Evolutionary conservation across 2,797 vertebrate genomes (phyloP).

Genomic region (Neoniphon sammara): DNA sequence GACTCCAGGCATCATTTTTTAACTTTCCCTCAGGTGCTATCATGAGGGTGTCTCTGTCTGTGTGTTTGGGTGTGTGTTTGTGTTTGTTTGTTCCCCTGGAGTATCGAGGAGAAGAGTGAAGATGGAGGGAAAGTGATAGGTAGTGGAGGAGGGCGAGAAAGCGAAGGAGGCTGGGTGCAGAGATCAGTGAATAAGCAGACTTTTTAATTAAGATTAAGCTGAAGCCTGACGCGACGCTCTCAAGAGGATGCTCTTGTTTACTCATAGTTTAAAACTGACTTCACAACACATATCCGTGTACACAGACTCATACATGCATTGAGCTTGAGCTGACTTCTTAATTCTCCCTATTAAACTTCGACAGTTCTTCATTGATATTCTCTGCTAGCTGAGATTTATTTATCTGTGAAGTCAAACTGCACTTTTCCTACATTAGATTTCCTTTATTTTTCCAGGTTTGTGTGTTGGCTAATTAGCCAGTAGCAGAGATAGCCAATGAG

Average conservation of each 20-base stretch:
- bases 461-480: background rate
- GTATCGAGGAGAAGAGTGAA: slow-evolving; percentile 16
- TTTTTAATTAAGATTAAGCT: slow-evolving; percentile 44
- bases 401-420: background rate
- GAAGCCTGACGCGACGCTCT: slow-evolving; percentile 12
- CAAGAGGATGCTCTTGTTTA: slow-evolving; percentile 22
- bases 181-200: slow-evolving; percentile 38
- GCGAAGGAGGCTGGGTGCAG: background rate
- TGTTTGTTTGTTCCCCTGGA: background rate
- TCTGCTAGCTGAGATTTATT: background rate
- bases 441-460: background rate
- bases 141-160: slow-evolving; percentile 15
- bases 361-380: background rate
- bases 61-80: background rate
- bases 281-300: background rate
- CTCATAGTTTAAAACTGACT: background rate
- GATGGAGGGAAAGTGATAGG: slow-evolving; percentile 15
- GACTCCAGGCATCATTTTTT: background rate
- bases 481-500: too few relatives aligned
- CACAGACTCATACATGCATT: background rate
- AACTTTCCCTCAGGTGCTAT: background rate
- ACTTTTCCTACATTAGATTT: background rate
- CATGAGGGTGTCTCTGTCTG: background rate
- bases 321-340: background rate
- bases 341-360: background rate